These are phyloP conservation scores for Chauna torquata DNA, from an alignment of 2,113 vertebrate genomes.

Conservation along the genomic window DNA sequence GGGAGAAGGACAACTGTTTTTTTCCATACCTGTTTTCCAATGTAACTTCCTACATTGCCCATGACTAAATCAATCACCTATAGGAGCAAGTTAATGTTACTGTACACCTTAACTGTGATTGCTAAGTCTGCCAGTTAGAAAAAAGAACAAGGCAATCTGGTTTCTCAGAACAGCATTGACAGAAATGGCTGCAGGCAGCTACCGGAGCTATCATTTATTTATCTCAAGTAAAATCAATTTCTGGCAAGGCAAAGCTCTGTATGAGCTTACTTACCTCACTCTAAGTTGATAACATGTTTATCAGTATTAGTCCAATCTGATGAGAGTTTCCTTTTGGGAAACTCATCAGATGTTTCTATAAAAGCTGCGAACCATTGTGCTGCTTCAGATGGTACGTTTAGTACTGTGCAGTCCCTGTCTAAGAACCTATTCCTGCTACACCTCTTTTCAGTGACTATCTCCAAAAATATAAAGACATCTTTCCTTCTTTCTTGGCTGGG, in stretches of 20 bases:
- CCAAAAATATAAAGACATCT: neutral
- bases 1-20: neutral
- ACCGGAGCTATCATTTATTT: neutral
- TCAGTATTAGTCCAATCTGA: neutral
- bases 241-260: neutral
- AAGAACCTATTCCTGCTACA: neutral
- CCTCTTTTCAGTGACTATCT: neutral
- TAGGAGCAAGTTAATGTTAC: rapidly evolving
- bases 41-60: neutral
- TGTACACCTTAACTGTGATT: neutral
- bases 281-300: neutral
- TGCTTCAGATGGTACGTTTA: conserved; percentile 26
- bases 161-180: neutral
- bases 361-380: conserved; percentile 21
- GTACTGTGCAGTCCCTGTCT: neutral
- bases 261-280: neutral
- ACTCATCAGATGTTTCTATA: neutral
- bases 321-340: neutral
- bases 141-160: neutral
- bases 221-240: neutral
- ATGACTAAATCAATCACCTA: neutral
- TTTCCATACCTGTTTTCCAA: neutral
- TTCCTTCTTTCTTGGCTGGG: neutral
- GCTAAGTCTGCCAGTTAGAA: neutral
- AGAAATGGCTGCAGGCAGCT: neutral